phyloP scores from a whole-genome alignment of 2,797 vertebrate species.

The Pangasius djambal region DNA sequence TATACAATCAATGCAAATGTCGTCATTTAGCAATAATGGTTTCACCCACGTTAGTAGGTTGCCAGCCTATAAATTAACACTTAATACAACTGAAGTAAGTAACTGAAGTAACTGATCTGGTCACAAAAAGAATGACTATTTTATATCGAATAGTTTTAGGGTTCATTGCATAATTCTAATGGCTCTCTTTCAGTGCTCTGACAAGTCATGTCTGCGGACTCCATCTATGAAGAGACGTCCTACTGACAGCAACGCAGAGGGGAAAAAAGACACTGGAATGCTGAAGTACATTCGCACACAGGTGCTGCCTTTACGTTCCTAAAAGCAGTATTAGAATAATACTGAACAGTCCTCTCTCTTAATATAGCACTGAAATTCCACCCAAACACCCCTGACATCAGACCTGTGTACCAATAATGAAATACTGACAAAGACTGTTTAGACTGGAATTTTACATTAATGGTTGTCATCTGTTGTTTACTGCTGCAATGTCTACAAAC shows the following conservation, averaged over 20 bases:
- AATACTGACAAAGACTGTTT: neutral
- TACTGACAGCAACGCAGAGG: slow-evolving; percentile 86
- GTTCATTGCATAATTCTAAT: slow-evolving; percentile 12
- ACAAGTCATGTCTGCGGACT: slow-evolving; percentile 95
- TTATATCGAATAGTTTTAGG: neutral
- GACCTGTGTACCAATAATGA: neutral
- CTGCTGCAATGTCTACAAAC: neutral
- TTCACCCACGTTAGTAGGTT: neutral
- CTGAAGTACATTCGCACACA: slow-evolving; percentile 97
- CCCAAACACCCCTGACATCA: neutral
- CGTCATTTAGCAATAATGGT: neutral
- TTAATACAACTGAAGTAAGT: neutral
- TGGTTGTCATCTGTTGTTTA: neutral
- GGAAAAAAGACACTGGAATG: slow-evolving; percentile 98
- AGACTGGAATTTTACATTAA: neutral
- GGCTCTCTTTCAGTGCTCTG: slow-evolving; percentile 84
- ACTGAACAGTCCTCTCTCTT: neutral
- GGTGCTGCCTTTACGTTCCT: slow-evolving; percentile 67
- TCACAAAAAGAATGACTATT: neutral
- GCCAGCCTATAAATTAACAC: neutral
- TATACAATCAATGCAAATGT: neutral
- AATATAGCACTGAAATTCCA: neutral
- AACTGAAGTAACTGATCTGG: neutral
- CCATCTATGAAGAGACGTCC: slow-evolving; percentile 95
- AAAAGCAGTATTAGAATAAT: neutral